Evolutionary conservation across 1,140 invertebrate species (phyloP).

Genomic region (Branchinecta lynchi): DNA sequence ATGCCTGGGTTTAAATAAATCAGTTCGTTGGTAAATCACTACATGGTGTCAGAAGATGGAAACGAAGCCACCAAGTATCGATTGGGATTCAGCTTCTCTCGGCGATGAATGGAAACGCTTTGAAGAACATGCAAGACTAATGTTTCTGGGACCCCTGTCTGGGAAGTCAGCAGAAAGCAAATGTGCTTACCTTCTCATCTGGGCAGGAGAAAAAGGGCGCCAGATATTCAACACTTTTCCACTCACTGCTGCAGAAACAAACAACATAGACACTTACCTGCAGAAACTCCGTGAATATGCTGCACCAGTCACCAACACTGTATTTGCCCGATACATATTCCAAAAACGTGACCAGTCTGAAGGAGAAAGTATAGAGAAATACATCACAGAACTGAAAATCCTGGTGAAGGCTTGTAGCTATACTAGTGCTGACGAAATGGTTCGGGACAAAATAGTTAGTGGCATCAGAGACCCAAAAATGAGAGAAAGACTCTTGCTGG

Average conservation of each 20-base stretch:
- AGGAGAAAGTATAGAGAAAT: neutral
- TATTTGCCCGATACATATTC: neutral
- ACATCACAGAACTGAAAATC: too few species aligned
- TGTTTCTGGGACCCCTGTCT: neutral
- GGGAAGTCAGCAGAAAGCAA: neutral
- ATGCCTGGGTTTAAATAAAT: neutral
- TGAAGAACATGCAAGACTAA: neutral
- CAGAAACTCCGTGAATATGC: neutral
- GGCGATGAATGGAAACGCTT: neutral
- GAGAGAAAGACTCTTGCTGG: too few species aligned
- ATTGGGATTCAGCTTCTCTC: neutral
- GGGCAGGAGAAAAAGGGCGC: neutral
- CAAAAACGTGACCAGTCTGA: neutral
- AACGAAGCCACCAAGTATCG: neutral
- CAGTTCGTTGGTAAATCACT: too few species aligned
- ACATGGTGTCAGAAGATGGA: slow-evolving; percentile 11
- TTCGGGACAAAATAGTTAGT: too few species aligned
- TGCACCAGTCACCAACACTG: neutral
- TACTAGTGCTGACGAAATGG: too few species aligned
- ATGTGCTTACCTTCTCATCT: neutral
- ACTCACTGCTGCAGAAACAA: neutral
- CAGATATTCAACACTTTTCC: neutral
- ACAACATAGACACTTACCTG: neutral
- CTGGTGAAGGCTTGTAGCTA: too few species aligned
- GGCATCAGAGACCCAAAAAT: too few species aligned